Evolutionary conservation across 2,888 invertebrate genomes (phyloP).

Genomic region (Melanargia galathea): DNA sequence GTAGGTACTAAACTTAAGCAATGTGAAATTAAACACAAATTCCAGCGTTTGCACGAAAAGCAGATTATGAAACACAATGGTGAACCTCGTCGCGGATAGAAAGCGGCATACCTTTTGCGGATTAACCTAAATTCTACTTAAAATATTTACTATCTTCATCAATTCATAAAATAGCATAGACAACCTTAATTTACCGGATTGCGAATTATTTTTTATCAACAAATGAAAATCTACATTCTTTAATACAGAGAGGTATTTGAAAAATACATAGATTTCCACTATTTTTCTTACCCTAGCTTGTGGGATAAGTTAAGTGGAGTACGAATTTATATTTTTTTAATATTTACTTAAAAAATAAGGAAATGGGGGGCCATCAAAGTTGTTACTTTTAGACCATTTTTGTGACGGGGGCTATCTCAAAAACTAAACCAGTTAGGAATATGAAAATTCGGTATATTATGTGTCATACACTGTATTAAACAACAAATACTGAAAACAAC

Average conservation of each 20-base stretch:
- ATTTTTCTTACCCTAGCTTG: too few species aligned
- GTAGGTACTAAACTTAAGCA: constrained; percentile 22
- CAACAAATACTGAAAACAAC: too few species aligned
- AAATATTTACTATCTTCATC: constrained; percentile 6
- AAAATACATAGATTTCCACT: too few species aligned
- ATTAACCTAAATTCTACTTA: constrained; percentile 19
- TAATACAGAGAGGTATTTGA: neutral
- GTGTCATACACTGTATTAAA: too few species aligned
- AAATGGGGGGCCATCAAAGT: too few species aligned
- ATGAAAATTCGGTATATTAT: too few species aligned
- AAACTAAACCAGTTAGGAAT: too few species aligned
- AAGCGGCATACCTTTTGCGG: constrained; percentile 18
- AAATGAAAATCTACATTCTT: neutral
- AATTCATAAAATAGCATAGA: constrained; percentile 22
- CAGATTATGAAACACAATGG: constrained; percentile 20
- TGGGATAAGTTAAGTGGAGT: too few species aligned
- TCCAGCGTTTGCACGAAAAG: constrained; percentile 20
- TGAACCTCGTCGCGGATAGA: constrained; percentile 17
- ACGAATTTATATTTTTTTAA: too few species aligned
- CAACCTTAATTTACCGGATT: constrained; percentile 25
- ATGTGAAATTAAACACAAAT: constrained; percentile 24
- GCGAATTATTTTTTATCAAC: neutral
- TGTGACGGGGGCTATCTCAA: too few species aligned
- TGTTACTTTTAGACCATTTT: too few species aligned
- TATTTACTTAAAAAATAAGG: too few species aligned